Percentiles rank a stretch among this genome's conserved stretches.
Conservation (phyloP, 2,888 invertebrate species). For the Lamellibrachia columna region DNA sequence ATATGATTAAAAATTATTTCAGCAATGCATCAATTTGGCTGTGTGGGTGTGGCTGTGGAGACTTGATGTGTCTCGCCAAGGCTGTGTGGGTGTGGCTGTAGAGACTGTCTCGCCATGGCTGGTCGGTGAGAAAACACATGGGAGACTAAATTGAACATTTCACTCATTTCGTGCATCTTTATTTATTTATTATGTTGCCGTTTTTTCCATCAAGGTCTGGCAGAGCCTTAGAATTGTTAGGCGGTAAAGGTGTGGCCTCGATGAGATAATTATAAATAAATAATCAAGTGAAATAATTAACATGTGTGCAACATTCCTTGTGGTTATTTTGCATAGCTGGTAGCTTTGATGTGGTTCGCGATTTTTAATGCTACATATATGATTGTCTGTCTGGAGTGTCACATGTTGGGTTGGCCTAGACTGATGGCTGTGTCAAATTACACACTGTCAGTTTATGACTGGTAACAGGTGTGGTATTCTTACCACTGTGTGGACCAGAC, state of each 20-base stretch:
- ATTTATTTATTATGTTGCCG: neutral
- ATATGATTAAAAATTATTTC: neutral
- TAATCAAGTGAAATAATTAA: neutral
- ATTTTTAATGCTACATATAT: neutral
- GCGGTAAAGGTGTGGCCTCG: neutral
- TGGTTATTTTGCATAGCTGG: neutral
- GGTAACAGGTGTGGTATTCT: neutral
- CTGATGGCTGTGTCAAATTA: neutral
- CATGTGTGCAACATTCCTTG: neutral
- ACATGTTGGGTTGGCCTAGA: neutral
- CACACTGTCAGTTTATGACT: neutral
- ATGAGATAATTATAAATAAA: neutral
- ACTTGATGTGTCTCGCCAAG: no score
- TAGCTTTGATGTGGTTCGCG: neutral
- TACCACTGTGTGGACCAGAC: neutral
- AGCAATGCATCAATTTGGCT: neutral
- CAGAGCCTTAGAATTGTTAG: neutral
- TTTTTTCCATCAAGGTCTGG: neutral
- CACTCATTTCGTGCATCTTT: neutral
- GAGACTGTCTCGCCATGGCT: no score
- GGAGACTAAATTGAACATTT: neutral
- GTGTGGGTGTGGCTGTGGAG: neutral
- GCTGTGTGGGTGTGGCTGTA: neutral
- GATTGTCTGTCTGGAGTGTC: neutral
- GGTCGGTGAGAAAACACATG: no score